These are phyloP conservation scores for Euzophera pinguis DNA, from an alignment of 2,888 invertebrate genomes.

Conservation along the genomic window DNA sequence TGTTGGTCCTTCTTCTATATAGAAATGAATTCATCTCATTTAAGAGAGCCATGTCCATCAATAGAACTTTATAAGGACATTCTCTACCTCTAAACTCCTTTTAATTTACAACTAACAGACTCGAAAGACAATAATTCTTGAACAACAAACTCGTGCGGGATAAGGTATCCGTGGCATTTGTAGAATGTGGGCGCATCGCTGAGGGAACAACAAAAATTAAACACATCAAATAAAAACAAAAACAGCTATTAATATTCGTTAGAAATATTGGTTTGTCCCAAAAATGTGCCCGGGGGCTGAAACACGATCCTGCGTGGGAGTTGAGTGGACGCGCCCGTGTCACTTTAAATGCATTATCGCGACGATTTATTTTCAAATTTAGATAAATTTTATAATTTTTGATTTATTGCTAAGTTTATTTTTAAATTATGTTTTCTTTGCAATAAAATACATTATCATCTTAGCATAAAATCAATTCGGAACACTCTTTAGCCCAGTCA, in stretches of 20 bases:
- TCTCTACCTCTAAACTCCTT: neutral
- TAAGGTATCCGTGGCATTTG: constrained; percentile 45
- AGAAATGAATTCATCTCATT: too few species aligned
- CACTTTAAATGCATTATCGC: constrained; percentile 44
- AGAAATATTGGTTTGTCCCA: constrained; percentile 79
- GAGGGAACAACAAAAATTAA: constrained; percentile 51
- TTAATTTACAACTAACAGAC: neutral
- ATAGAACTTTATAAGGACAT: too few species aligned
- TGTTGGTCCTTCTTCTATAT: too few species aligned
- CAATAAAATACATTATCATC: too few species aligned
- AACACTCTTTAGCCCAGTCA: too few species aligned
- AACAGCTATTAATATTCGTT: constrained; percentile 76
- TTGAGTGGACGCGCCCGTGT: constrained; percentile 54
- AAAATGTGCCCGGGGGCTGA: constrained; percentile 76
- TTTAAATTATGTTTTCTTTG: neutral
- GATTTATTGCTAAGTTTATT: constrained; percentile 28
- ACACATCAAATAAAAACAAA: constrained; percentile 62
- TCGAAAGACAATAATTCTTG: neutral
- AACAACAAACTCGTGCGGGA: constrained; percentile 1
- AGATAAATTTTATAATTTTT: constrained; percentile 55
- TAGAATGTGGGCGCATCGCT: constrained; percentile 57
- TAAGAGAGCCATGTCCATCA: too few species aligned
- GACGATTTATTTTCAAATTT: constrained; percentile 37
- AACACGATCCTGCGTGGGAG: constrained; percentile 68
- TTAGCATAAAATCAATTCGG: too few species aligned